A percentile compares a stretch with the other conserved stretches of the same genome.
These are phyloP conservation scores for Chlorospingus semifuscus DNA, from an alignment of 2,797 vertebrate genomes.

Conservation along the genomic window DNA sequence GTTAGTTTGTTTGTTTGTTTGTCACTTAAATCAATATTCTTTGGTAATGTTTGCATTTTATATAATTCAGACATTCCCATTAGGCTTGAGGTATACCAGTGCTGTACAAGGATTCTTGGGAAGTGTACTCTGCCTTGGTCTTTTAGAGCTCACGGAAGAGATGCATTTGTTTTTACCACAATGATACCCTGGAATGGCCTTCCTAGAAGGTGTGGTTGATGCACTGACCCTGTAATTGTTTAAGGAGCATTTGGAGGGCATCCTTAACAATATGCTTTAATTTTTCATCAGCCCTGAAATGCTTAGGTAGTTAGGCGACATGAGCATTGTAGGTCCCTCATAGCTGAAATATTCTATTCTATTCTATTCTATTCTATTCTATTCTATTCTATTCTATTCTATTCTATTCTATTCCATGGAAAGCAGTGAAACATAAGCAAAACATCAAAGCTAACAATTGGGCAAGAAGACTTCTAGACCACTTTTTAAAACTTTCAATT, in stretches of 20 bases:
- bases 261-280: background rate
- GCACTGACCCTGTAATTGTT: background rate
- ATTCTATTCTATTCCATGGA: background rate
- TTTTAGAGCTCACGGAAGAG: background rate
- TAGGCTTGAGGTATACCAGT: background rate
- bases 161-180: background rate
- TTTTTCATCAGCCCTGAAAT: background rate
- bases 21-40: background rate
- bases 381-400: too few relatives aligned
- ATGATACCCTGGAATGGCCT: background rate
- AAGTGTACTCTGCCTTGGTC: background rate
- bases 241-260: background rate
- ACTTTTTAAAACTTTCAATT: background rate
- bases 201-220: background rate
- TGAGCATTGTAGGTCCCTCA: rapidly evolving
- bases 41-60: background rate
- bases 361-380: background rate
- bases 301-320: background rate
- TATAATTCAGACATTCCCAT: background rate
- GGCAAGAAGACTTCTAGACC: background rate
- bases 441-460: background rate
- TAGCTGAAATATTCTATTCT: background rate
- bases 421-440: background rate
- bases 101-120: background rate
- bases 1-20: background rate